A percentile compares a stretch with the other conserved stretches of the same genome.
Evolutionary conservation across 1,140 invertebrate genomes (phyloP).

Genomic region (Saccostrea glomerata): DNA sequence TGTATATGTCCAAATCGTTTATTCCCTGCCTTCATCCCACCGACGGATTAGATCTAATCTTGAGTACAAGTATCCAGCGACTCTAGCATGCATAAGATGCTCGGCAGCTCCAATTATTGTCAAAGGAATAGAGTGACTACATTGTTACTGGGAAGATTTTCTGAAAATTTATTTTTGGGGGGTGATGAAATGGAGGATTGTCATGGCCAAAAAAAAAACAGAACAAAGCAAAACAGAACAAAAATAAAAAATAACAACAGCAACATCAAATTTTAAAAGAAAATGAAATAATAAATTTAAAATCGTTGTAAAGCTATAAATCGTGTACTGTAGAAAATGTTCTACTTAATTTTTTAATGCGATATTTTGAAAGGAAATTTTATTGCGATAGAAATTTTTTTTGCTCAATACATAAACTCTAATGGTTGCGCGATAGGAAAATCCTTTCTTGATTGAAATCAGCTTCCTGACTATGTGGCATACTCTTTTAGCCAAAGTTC

Average conservation of each 20-base stretch:
- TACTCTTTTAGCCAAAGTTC: background rate
- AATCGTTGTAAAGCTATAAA: background rate
- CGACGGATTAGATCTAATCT: conserved; percentile 12
- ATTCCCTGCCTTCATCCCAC: background rate
- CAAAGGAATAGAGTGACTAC: background rate
- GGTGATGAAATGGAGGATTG: no score
- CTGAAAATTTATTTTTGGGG: no score
- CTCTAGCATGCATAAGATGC: background rate
- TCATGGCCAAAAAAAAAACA: no score
- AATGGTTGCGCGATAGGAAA: background rate
- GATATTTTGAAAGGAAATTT: background rate
- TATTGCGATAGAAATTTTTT: background rate
- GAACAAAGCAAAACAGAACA: no score
- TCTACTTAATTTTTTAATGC: background rate
- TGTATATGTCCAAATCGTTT: background rate
- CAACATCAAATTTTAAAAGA: no score
- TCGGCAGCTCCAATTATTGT: background rate
- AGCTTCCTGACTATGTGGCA: background rate
- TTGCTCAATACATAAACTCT: background rate
- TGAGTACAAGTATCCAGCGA: background rate
- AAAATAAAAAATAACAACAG: no score
- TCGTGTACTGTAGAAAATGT: background rate
- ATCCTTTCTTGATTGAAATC: conserved; percentile 26
- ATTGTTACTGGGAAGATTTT: no score
- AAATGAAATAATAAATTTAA: no score